Evolutionary conservation across 2,113 vertebrate species (phyloP).

Genomic region (Ammodramus savannarum): DNA sequence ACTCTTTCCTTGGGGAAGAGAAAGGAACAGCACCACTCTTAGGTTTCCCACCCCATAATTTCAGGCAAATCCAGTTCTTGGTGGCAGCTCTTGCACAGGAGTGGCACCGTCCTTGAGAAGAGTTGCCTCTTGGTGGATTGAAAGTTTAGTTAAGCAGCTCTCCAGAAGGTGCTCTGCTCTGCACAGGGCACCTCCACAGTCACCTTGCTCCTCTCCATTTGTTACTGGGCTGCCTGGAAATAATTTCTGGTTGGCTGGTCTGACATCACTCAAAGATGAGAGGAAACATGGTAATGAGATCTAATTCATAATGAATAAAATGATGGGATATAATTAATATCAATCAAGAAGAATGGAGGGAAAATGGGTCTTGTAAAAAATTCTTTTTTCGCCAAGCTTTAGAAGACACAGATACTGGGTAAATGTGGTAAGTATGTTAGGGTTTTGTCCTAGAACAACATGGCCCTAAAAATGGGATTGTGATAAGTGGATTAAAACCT

Average conservation of each 20-base stretch:
- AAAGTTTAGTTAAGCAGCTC: neutral
- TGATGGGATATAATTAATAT: constrained; percentile 1
- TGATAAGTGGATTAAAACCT: neutral
- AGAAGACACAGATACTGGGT: neutral
- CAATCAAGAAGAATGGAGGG: neutral
- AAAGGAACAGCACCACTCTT: fast-evolving
- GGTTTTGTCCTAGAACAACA: constrained; percentile 31
- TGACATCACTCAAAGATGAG: neutral
- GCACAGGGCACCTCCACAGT: fast-evolving
- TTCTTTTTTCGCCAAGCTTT: neutral
- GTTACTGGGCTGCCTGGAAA: neutral
- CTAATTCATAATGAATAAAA: constrained; percentile 18
- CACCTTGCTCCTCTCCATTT: neutral
- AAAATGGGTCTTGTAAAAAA: constrained; percentile 13
- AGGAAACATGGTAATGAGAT: neutral
- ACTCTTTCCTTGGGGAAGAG: neutral
- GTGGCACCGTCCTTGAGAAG: neutral
- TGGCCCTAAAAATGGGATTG: neutral
- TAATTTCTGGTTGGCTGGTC: neutral
- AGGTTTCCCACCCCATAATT: neutral
- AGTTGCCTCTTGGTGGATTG: neutral
- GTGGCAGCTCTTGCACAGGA: neutral
- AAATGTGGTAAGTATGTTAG: neutral
- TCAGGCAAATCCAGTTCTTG: neutral
- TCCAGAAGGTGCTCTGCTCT: neutral